Conservation (phyloP, 2,888 invertebrate genomes). For the Drosophila eohydei region DNA sequence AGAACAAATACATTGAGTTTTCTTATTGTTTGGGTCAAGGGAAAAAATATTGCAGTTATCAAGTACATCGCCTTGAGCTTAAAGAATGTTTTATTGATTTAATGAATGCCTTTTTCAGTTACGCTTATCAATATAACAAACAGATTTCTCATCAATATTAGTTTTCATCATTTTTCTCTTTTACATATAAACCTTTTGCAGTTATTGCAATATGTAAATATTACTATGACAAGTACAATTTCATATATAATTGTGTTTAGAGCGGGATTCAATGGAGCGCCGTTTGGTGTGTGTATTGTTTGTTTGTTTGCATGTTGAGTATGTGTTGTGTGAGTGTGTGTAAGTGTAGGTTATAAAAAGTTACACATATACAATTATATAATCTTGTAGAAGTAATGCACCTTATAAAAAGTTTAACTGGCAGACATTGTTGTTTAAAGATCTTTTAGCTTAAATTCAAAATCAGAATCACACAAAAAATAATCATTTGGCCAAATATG, state of each 20-base stretch:
- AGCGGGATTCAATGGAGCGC: constrained; percentile 47
- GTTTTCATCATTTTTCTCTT: constrained; percentile 49
- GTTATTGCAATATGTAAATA: constrained; percentile 72
- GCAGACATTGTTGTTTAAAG: constrained; percentile 60
- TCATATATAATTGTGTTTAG: constrained; percentile 56
- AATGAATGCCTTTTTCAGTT: constrained; percentile 72
- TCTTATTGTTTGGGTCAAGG: constrained; percentile 10
- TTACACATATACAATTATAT: constrained; percentile 42
- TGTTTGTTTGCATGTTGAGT: constrained; percentile 4
- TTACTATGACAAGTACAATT: constrained; percentile 73
- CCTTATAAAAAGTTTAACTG: constrained; percentile 63
- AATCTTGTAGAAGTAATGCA: constrained; percentile 65
- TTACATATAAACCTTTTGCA: constrained; percentile 57
- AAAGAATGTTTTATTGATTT: constrained; percentile 79
- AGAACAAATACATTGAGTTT: constrained; percentile 32
- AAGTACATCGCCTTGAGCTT: constrained; percentile 58
- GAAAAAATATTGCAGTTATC: not conserved
- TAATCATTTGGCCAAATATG: constrained; percentile 44
- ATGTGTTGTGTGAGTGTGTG: constrained; percentile 26
- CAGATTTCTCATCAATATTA: constrained; percentile 73
- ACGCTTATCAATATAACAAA: constrained; percentile 79
- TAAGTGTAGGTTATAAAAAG: constrained; percentile 48
- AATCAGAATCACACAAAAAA: constrained; percentile 52
- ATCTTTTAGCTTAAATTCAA: constrained; percentile 56
- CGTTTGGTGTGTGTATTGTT: constrained; percentile 38